Base-by-base conservation (phyloP, 1,140 invertebrate species). In the Drosophila bocqueti region DNA sequence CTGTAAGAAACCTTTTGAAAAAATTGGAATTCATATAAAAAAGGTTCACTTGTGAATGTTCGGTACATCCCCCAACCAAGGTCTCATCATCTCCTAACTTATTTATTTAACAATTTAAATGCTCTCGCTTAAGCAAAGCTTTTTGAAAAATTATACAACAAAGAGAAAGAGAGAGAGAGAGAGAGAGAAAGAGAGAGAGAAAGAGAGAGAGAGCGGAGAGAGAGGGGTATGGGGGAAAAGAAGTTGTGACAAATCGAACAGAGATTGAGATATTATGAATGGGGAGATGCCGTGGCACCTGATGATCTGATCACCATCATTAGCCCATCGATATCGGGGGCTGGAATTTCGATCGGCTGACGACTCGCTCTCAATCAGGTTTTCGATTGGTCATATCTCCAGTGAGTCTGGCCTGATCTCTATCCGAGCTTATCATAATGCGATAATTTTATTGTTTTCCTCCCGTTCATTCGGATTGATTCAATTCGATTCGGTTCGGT, bases 191-290 rank as follows among this genome's bases (percentile, higher is more conserved):
- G 2, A 13, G 11, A 5, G 11, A 47, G n/a, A 55, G 11, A 24
- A 9, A 43, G 2, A 13, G 11, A 5, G 11, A 13, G 26, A 26
- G 26, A 29, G 26, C n/a, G n/a, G n/a, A n/a, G n/a, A n/a, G 26
- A 26, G 26, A 26, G 31, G 31, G 24, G 29, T 4, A 34, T 34
- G n/a, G 18, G 18, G 11, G 6, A 16, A 63, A 73, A 52, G 26
- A 52, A 59, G 54, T 77, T 74, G 52, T 71, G 69, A 73, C 66
- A 73, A 73, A 73, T 47, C 38, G 13, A 21, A 24, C 4, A 71
- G 9, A 71, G 67, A 73, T 73, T 72, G 69, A 73, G 69, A 73
- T 73, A 73, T 73, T 73, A 73, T 73, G 66, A 73, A 73, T 73
- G 66, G 66, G 69, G 26, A 45, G 29, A 50, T 50, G 31, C 24